Conservation (phyloP, 2,113 vertebrate genomes). For the Neoarius graeffei region DNA sequence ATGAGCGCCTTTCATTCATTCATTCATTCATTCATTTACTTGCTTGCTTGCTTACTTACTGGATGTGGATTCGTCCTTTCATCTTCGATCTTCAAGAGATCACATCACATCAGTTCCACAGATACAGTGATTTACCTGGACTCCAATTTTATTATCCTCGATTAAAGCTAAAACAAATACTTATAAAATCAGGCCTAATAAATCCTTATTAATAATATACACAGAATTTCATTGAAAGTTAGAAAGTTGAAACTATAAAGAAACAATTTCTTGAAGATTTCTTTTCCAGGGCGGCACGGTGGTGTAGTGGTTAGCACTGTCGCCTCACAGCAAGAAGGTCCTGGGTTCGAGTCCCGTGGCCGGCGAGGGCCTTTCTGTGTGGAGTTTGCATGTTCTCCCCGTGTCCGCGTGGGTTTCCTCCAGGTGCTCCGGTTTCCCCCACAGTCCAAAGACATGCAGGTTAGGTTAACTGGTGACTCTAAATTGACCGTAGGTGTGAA, state of each 20-base stretch:
- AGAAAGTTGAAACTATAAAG: neutral
- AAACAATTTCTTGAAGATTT: no score
- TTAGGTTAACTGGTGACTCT: no score
- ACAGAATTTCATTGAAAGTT: neutral
- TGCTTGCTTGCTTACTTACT: neutral
- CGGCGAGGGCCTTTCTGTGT: no score
- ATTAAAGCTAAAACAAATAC: neutral
- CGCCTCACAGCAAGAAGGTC: no score
- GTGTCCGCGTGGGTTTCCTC: no score
- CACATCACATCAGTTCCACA: neutral
- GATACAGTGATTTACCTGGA: neutral
- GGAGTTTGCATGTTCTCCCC: no score
- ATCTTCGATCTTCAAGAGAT: neutral
- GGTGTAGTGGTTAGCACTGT: no score
- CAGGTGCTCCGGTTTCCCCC: no score
- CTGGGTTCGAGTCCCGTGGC: no score
- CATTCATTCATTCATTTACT: neutral
- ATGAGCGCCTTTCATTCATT: constrained; percentile 6
- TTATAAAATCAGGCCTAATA: neutral
- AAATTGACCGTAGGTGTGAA: no score
- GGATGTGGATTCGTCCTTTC: neutral
- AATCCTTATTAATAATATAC: neutral
- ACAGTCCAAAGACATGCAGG: no score
- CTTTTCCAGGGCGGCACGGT: no score
- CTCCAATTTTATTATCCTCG: neutral